phyloP scores from a whole-genome alignment of 2,888 invertebrate genomes.

The Cephalotes varians region DNA sequence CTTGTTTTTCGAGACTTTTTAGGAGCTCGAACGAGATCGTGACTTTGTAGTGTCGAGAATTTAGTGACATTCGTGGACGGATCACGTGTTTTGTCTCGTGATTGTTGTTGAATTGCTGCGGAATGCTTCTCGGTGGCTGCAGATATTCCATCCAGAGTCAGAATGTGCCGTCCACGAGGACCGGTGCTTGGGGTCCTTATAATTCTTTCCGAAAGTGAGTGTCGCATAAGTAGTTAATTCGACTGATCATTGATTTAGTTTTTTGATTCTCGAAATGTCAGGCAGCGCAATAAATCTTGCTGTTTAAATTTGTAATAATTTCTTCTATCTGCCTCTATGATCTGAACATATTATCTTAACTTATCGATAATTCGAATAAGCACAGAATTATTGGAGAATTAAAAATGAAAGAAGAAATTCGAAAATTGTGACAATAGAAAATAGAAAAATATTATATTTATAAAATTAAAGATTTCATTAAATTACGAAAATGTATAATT shows the following conservation, averaged over 20 bases:
- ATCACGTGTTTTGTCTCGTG: conserved; percentile 35
- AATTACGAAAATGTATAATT: no score
- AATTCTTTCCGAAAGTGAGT: conserved; percentile 84
- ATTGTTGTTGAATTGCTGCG: conserved; percentile 61
- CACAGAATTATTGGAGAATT: neutral
- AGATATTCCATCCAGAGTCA: conserved; percentile 79
- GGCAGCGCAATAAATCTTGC: neutral
- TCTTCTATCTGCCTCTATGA: neutral
- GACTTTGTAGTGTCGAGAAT: neutral
- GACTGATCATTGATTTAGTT: neutral
- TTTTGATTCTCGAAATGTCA: neutral
- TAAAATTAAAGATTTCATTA: neutral
- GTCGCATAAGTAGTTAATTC: neutral
- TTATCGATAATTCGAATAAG: neutral
- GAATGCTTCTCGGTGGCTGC: conserved; percentile 82
- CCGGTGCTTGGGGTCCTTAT: conserved; percentile 80
- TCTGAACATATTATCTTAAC: neutral
- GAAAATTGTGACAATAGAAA: no score
- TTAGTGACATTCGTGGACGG: conserved; percentile 24
- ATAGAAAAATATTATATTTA: no score
- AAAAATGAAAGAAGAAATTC: neutral
- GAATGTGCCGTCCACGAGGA: conserved; percentile 79
- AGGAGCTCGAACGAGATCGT: neutral
- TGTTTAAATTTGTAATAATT: neutral
- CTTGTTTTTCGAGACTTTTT: neutral